Conservation (phyloP, 2,113 vertebrate species). For the Thinocorus orbignyianus region DNA sequence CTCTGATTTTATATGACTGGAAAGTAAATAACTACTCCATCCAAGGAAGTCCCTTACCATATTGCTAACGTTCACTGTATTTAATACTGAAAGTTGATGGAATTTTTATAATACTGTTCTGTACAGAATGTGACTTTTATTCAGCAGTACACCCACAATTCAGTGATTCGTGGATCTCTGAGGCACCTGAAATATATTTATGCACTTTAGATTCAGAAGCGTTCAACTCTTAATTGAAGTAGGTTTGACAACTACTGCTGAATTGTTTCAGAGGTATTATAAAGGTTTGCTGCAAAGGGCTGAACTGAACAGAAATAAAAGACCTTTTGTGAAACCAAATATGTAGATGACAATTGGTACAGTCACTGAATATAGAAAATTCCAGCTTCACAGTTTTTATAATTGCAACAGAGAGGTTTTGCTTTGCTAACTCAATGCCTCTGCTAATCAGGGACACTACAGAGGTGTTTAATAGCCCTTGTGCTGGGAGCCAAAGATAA, state of each 20-base stretch:
- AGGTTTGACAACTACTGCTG: slow-evolving; percentile 40
- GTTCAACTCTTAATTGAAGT: slow-evolving; percentile 31
- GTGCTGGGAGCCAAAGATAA: not conserved
- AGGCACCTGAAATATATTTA: slow-evolving; percentile 42
- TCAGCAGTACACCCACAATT: slow-evolving; percentile 42
- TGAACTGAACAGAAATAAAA: slow-evolving; percentile 17
- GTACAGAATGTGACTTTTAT: slow-evolving; percentile 49
- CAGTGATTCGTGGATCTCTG: not conserved
- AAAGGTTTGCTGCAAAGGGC: slow-evolving; percentile 2
- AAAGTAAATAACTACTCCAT: not conserved
- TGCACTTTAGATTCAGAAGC: slow-evolving; percentile 30
- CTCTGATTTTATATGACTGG: not conserved
- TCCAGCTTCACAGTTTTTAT: not conserved
- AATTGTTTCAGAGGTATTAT: slow-evolving; percentile 30
- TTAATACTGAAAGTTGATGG: not conserved
- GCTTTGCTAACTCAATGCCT: not conserved
- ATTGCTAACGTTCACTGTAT: slow-evolving; percentile 1
- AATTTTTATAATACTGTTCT: slow-evolving; percentile 38
- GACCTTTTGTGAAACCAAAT: slow-evolving; percentile 29
- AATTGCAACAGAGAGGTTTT: not conserved
- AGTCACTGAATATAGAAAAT: not conserved
- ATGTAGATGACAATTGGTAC: not conserved
- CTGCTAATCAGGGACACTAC: not conserved
- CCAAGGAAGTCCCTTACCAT: not conserved
- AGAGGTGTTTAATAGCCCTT: not conserved